Conservation (phyloP, 2,797 vertebrate genomes). For the Poecilia picta region DNA sequence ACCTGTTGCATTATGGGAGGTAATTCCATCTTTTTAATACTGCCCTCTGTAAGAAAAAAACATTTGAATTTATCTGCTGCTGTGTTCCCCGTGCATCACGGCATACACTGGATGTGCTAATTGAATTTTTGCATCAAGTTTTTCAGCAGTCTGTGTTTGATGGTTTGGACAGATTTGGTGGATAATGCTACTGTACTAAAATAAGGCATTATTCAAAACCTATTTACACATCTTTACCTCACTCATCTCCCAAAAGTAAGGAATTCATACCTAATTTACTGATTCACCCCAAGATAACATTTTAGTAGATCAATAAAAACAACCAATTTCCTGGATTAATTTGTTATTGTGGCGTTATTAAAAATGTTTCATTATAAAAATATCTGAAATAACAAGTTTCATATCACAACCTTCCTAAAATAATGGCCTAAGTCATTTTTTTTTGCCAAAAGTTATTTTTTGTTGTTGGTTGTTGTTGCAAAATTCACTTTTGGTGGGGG, state of each 20-base stretch:
- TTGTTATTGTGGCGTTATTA: neutral
- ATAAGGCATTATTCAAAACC: neutral
- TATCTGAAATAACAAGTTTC: neutral
- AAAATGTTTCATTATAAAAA: neutral
- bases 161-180: neutral
- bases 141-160: neutral
- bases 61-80: neutral
- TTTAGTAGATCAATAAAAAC: neutral
- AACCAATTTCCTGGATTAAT: neutral
- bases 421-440: too few relatives aligned
- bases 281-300: neutral
- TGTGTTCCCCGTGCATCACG: neutral
- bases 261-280: too few relatives aligned
- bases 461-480: too few relatives aligned
- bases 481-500: too few relatives aligned
- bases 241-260: too few relatives aligned
- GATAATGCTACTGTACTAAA: neutral
- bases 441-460: too few relatives aligned
- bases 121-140: neutral
- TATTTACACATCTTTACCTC: neutral
- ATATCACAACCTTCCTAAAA: neutral
- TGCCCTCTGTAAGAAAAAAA: neutral
- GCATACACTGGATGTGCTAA: neutral
- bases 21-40: conserved; percentile 62
- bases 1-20: conserved; percentile 98